Evolutionary conservation across 92 coral and sea anemone genomes (phyloP), one percentile per base, ranked within the genome.

Genomic region (Actinostola sp.): DNA sequence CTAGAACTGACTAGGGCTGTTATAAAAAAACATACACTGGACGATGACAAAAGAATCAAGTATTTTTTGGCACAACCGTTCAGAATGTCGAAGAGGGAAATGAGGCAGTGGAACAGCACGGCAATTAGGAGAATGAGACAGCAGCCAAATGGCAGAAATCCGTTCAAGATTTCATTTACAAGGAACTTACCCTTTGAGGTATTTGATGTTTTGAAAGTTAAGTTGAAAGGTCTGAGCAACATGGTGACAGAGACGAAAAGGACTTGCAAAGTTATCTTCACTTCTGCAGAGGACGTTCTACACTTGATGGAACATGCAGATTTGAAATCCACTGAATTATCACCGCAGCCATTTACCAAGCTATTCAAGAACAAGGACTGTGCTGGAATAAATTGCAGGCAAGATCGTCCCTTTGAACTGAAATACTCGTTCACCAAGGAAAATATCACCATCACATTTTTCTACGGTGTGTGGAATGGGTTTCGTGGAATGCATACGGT

Each of bases 161-260:
- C 69, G 15, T 72, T 53, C 53, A 55, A n/a, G 15, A 72, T 72
- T 46, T 8, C 14, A 1, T 53, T 76, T 41, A 25, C 66, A 29
- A 76, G 60, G 41, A 76, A 66, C 45, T 33, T 76, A 45, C 82
- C 67, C 36, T 76, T 66, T 54, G 82, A 72, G 30, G 78, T 72
- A 27, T 39, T 58, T 59, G 70, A 72, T 35, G 75, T 70, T 21
- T 70, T 70, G 66, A 73, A 60, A 39, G 67, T 57, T 16, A 25
- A 33, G 31, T 72, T 69, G 56, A 21, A 6, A 44, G 19, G 34
- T 0, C 12, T 28, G 27, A 59, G 13, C 33, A 34, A 21, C 25
- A 48, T 20, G 14, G 43, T 41, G 27, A 42, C 52, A n/a, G n/a
- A n/a, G 45, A 39, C 45, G 14, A 72, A 43, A 24, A 30, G 57